Base-by-base conservation (phyloP, 2,888 invertebrate genomes). In the Diachrysia chrysitis region DNA sequence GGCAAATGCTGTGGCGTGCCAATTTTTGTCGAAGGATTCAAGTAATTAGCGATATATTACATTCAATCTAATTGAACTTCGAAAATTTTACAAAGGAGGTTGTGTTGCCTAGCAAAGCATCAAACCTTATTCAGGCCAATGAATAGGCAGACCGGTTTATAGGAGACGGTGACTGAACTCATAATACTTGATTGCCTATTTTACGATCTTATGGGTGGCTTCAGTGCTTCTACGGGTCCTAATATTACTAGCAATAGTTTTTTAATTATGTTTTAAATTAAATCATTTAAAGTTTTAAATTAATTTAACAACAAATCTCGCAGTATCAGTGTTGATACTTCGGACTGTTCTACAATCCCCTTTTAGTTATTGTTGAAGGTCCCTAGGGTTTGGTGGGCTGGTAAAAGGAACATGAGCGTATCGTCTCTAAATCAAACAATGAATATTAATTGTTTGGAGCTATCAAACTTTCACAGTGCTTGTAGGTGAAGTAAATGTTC, bases 401-500 rank as follows among this genome's bases (percentile, higher is more conserved):
- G 65, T 74, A 76, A 81, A 74, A 70, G 78, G 71, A 83, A 80
- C 69, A 83, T 77, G 70, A 78, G 73, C 69, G 77, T 76, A 65
- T 71, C 65, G 74, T 76, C 75, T 74, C 66, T 78, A 79, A 81
- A 79, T 81, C 76, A 83, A 83, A 80, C 78, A 83, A 82, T 85
- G 85, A 86, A 86, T 86, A 84, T 83, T 85, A 85, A 86, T 86
- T 82, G 68, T 79, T 79, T 75, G 75, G 46, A 67, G 81, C 79
- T 79, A 78, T 82, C 79, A 73, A 84, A 84, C 85, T 86, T 85
- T 85, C 85, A 80, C 84, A 81, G 74, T 77, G 75, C 63, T 72
- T 74, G 68, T 68, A 68, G 64, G 75, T 76, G 71, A 71, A 76
- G 75, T 75, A 72, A 76, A 85, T 84, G 79, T 79, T 84, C 79